Evolutionary conservation across 2,888 invertebrate species (phyloP), one percentile per base, ranked within the genome.

Genomic region (Sarcophaga carnaria): DNA sequence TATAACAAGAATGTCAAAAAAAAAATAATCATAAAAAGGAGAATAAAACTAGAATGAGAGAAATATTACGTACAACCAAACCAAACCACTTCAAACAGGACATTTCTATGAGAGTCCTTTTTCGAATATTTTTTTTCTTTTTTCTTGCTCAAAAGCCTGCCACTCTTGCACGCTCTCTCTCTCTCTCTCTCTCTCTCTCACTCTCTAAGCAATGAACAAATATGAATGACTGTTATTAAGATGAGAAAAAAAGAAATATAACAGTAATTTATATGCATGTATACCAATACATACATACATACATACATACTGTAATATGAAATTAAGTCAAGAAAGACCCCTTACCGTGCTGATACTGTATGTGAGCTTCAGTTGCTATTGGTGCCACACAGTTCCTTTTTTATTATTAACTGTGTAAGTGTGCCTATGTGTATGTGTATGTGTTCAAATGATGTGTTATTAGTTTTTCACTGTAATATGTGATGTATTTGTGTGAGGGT

Each of bases 1-100:
- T 82, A 84, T 82, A 81, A 82, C 81, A 76, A 79, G 78, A 81
- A 82, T 84, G 84, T 84, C 81, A 87, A 84, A 87, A 37, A 20
- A 20, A 20, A 85, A 27, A 59, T 72, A 77, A 85, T 83, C 49
- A 49, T 22, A 54, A 54, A n/a, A 70, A 59, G 11, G 20, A 71
- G 59, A 14, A 25, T 64, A 75, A n/a, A 54, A 37, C 14, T 54
- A 60, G 14, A 6, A 45, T 25, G 14, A 64, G 17, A n/a, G 64
- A 78, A 47, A 63, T 71, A 62, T n/a, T 25, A 37, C 17, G 67
- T 60, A 83, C 75, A 83, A 75, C 63, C 66, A 80, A 22, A 22
- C 22, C 22, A 22, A 20, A 49, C 25, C 74, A 78, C 74, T 80
- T 75, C 60, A 78, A 81, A 74, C 81, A 87, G 87, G 87, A 87